A percentile compares a stretch with the other conserved stretches of the same genome.
phyloP scores from a whole-genome alignment of 2,797 vertebrate genomes.

The Notamacropus eugenii region DNA sequence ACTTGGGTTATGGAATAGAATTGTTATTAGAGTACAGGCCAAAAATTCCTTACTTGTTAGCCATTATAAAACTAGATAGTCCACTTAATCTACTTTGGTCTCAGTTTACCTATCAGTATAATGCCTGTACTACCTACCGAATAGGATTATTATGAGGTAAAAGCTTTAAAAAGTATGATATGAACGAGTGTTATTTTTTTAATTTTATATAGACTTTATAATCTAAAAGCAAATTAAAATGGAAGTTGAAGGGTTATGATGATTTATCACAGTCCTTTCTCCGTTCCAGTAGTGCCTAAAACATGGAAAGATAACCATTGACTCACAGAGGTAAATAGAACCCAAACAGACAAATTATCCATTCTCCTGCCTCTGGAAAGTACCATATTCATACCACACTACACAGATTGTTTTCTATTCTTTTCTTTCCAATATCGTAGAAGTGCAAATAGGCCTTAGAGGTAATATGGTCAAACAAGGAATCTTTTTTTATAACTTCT shows the following conservation, averaged over 20 bases:
- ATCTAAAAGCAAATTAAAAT: slow-evolving; percentile 51
- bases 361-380: background rate
- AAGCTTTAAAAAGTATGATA: background rate
- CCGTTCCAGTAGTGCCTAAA: background rate
- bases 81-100: background rate
- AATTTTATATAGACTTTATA: slow-evolving; percentile 5
- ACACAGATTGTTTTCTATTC: slow-evolving; percentile 8
- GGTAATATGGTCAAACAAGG: background rate
- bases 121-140: background rate
- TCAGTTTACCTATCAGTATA: background rate
- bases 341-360: background rate
- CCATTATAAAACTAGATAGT: background rate
- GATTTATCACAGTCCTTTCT: slow-evolving; percentile 20
- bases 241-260: slow-evolving; percentile 30
- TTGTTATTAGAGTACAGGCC: background rate
- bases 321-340: slow-evolving; percentile 23
- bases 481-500: background rate
- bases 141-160: background rate
- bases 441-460: background rate
- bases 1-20: background rate
- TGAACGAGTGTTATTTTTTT: background rate
- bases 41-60: background rate
- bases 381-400: slow-evolving; percentile 13
- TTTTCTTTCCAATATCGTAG: background rate
- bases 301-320: slow-evolving; percentile 16